Conservation (phyloP, 2,113 vertebrate species). For the Macaca mulatta region DNA sequence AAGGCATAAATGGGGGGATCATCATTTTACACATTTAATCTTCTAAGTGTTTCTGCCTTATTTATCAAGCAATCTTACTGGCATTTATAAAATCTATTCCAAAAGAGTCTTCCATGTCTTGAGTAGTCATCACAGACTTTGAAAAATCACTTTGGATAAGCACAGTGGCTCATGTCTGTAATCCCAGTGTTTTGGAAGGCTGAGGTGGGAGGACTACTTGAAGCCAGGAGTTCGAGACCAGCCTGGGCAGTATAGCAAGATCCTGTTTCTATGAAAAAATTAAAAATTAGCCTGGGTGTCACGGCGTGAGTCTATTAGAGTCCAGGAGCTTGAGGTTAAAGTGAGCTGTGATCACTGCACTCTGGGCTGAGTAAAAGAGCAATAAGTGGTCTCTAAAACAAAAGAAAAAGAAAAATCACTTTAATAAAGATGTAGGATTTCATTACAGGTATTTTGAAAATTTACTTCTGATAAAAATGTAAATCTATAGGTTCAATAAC, state of each 20-base stretch:
- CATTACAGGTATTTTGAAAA: background rate
- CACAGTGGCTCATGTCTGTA: too few relatives aligned
- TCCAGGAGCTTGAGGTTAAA: too few relatives aligned
- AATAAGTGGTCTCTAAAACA: too few relatives aligned
- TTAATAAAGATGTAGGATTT: background rate
- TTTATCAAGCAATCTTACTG: background rate
- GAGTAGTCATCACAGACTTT: background rate
- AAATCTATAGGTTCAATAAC: background rate
- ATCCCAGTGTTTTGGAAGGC: too few relatives aligned
- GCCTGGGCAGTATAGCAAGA: too few relatives aligned
- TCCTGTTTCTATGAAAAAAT: too few relatives aligned
- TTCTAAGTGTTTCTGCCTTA: background rate
- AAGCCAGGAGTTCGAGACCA: too few relatives aligned
- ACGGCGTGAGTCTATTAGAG: too few relatives aligned
- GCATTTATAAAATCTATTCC: background rate
- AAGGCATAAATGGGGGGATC: background rate
- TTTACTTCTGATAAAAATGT: background rate
- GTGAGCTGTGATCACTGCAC: too few relatives aligned
- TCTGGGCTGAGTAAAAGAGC: too few relatives aligned
- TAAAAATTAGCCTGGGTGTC: too few relatives aligned
- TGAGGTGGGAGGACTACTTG: too few relatives aligned
- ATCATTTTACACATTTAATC: background rate
- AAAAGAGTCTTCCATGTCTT: background rate
- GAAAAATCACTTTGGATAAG: background rate
- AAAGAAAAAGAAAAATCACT: background rate